Percentiles rank a stretch among this genome's conserved stretches.
phyloP scores from a whole-genome alignment of 1,140 invertebrate species.

The Matsumurasca onukii region DNA sequence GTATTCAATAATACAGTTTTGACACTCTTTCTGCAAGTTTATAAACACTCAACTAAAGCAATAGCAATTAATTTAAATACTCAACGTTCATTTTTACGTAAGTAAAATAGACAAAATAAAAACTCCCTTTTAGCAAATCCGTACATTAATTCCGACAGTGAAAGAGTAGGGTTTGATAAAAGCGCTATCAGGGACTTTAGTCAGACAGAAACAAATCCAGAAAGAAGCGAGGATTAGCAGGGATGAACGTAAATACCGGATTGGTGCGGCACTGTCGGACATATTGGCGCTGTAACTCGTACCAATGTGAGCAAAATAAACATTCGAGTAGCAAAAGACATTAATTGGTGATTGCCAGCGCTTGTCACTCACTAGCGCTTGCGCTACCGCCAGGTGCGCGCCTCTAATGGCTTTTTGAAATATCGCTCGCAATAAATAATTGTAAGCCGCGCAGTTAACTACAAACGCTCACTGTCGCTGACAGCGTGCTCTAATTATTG shows the following conservation, averaged over 20 bases:
- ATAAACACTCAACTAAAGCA: too few species aligned
- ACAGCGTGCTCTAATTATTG: not conserved
- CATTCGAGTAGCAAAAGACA: slow-evolving; percentile 19
- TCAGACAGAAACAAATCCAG: too few species aligned
- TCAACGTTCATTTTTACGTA: too few species aligned
- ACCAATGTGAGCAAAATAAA: slow-evolving; percentile 18
- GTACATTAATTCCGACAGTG: too few species aligned
- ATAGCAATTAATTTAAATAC: too few species aligned
- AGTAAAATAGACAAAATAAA: too few species aligned
- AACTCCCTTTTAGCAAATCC: too few species aligned
- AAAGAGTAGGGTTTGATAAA: too few species aligned
- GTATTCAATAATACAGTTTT: too few species aligned
- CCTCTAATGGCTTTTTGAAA: slow-evolving; percentile 21
- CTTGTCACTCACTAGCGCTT: not conserved
- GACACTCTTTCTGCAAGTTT: too few species aligned
- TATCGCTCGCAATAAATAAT: slow-evolving; percentile 20
- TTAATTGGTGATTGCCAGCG: slow-evolving; percentile 11
- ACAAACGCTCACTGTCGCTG: not conserved
- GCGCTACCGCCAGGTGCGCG: not conserved
- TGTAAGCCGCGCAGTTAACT: not conserved
- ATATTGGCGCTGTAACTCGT: slow-evolving; percentile 13
- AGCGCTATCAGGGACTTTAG: too few species aligned
- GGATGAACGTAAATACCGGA: not conserved
- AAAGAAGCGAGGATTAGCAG: too few species aligned
- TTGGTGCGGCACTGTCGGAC: not conserved